phyloP scores from a whole-genome alignment of 1,140 invertebrate species.

The Colletes gigas region DNA sequence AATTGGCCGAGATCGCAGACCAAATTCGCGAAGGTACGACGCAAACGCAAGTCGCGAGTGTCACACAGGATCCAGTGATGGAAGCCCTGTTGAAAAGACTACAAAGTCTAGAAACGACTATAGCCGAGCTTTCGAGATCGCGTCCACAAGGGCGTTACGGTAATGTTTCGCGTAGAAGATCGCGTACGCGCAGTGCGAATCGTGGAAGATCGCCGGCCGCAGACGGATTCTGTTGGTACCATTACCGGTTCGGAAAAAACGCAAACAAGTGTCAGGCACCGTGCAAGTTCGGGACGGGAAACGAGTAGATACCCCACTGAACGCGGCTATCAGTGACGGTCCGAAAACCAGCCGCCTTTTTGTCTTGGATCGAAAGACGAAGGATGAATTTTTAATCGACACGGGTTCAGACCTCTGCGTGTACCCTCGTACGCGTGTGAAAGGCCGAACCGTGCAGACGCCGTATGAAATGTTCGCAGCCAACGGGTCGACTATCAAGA shows the following conservation, averaged over 20 bases:
- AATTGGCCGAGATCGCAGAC: conserved; percentile 36
- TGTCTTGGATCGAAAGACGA: neutral
- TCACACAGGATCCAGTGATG: too few species aligned
- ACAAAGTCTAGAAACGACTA: neutral
- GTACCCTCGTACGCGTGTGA: neutral
- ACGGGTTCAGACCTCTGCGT: neutral
- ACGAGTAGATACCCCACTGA: neutral
- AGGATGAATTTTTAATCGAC: neutral
- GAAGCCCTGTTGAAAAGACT: neutral
- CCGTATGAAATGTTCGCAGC: neutral
- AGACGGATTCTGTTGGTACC: neutral
- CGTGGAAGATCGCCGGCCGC: neutral
- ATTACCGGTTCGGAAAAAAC: neutral
- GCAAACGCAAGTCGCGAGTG: neutral
- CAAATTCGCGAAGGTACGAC: conserved; percentile 3
- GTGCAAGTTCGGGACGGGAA: neutral
- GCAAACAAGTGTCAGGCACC: neutral
- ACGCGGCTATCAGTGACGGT: neutral
- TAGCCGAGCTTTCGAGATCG: neutral
- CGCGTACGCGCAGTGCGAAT: neutral
- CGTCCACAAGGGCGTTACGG: too few species aligned
- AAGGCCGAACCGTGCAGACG: neutral
- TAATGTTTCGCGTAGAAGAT: neutral
- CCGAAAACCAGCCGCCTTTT: neutral
- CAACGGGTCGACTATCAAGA: neutral